phyloP scores from a whole-genome alignment of 1,140 invertebrate species.

The Polypedilum pembai region DNA sequence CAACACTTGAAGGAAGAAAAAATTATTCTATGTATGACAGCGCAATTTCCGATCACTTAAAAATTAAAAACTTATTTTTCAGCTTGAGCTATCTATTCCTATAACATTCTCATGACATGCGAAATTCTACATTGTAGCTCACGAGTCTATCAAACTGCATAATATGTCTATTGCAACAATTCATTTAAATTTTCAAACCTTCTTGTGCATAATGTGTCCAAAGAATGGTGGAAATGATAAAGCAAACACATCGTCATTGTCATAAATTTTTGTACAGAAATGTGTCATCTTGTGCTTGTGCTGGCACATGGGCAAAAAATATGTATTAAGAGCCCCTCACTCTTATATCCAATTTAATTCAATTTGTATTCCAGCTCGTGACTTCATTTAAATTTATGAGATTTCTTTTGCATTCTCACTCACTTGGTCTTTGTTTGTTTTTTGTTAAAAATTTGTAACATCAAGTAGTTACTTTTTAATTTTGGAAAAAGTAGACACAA shows the following conservation, averaged over 20 bases:
- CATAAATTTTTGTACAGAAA: neutral
- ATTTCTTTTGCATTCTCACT: neutral
- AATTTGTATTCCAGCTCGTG: constrained; percentile 25
- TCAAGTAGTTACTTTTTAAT: too few relatives aligned
- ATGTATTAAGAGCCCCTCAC: neutral
- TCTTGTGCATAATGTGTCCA: too few relatives aligned
- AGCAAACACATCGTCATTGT: neutral
- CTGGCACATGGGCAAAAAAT: neutral
- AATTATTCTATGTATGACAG: neutral
- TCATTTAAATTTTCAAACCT: too few relatives aligned
- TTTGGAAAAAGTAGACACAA: too few relatives aligned
- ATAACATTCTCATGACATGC: constrained; percentile 3
- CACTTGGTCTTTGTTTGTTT: too few relatives aligned
- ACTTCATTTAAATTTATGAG: constrained; percentile 26
- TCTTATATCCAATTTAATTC: constrained; percentile 10
- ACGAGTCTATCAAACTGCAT: neutral
- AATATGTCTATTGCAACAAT: neutral
- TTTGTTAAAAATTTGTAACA: too few relatives aligned
- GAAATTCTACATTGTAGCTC: neutral
- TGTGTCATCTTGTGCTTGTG: neutral
- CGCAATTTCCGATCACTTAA: neutral
- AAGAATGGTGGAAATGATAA: neutral
- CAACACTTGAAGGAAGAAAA: too few relatives aligned
- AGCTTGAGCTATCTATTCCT: neutral
- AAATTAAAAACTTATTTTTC: constrained; percentile 10